Evolutionary conservation across 2,888 invertebrate species (phyloP), one percentile per base, ranked within the genome.

Genomic region (Itoplectis maculator): DNA sequence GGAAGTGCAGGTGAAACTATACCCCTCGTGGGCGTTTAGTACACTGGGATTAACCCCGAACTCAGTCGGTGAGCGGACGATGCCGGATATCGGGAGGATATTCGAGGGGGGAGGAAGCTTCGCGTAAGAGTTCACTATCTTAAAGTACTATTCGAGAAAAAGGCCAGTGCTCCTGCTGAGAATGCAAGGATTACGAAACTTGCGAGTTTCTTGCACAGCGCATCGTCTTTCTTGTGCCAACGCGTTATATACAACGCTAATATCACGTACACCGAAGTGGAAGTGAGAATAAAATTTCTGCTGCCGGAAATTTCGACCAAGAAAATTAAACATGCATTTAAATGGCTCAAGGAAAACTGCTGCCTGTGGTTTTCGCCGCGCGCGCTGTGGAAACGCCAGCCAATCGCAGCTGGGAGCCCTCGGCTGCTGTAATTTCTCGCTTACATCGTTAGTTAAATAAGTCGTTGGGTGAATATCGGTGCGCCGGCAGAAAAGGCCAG

Each of bases 251-350:
- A 74, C 45, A 49, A 23, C 20, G 2, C n/a, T 23, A 47, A n/a
- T 18, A 56, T 61, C 42, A 20, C 18, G 18, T 49, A 59, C 20
- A 54, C 29, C 56, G 18, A 61, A 47, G 9, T 47, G 63, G n/a
- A 77, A 78, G 72, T 76, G 65, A 54, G 79, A 73, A 76, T 79
- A 68, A 82, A 79, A 76, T 79, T 37, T 42, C 15, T 5, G 37
- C 54, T 8, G 47, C 15, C 37, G 6, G 70, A 69, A n/a, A 69
- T 70, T 74, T 70, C 42, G 56, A 20, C 56, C 18, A 29, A 76
- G 82, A 82, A 82, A 79, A 82, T 82, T 82, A 82, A 79, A 76
- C 70, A 51, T 74, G 72, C 49, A 76, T 82, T 82, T 51, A 59
- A 79, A 79, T 76, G 20, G 51, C 72, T 9, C 47, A 35, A 61